phyloP scores from a whole-genome alignment of 2,888 invertebrate genomes.

The Dryococelus australis region DNA sequence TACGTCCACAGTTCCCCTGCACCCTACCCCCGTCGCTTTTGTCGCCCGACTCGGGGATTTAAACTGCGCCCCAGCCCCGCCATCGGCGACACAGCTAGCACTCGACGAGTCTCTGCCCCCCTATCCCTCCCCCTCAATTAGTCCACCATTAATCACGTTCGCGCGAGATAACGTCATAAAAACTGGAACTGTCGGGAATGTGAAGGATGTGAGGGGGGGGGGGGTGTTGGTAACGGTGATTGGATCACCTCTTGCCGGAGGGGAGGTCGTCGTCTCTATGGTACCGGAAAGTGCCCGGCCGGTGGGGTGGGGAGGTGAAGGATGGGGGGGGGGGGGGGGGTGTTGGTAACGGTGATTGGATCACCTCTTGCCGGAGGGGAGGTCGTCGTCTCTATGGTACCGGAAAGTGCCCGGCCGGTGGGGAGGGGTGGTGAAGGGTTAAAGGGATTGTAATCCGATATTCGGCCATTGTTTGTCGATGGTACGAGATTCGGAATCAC shows the following conservation, averaged over 20 bases:
- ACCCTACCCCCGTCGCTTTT: not conserved
- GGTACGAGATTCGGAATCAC: not conserved
- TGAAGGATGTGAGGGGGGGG: not conserved
- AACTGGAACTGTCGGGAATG: not conserved
- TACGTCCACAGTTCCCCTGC: not conserved
- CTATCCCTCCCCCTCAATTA: not conserved
- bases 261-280: not conserved
- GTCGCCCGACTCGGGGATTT: not conserved
- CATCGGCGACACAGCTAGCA: not conserved
- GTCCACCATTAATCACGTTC: not conserved
- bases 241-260: not conserved
- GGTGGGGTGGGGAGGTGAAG: not conserved
- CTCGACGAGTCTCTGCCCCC: not conserved
- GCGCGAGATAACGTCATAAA: not conserved
- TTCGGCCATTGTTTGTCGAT: slow-evolving; percentile 6
- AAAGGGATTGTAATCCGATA: not conserved
- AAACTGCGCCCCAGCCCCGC: not conserved
- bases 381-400: not conserved
- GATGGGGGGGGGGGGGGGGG: not conserved
- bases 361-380: not conserved
- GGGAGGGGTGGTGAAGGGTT: not conserved
- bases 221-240: not conserved
- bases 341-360: not conserved
- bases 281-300: not conserved
- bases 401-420: not conserved